Evolutionary conservation across 2,797 vertebrate genomes (phyloP), one percentile per base, ranked within the genome.

Genomic region (Loriculus beryllinus): DNA sequence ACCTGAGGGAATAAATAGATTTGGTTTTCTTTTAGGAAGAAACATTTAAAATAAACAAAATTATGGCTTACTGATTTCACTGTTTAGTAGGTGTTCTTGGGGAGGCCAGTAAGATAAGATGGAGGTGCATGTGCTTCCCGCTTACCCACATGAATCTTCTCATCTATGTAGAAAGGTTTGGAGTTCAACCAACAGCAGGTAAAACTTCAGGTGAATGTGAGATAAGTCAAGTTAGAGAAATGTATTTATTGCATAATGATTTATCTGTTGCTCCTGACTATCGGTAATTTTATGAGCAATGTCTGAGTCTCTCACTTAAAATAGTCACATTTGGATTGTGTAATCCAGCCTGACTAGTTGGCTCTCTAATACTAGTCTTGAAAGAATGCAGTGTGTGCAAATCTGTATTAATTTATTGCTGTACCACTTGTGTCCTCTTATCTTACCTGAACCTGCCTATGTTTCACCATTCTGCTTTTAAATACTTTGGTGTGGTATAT

Each of bases 211-310:
- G 7, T 65, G 29, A 68, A 35, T 6, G 3, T 9, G 3, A 76
- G 18, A 51, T 76, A 35, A 57, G 6, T 69, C 26, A 59, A 21
- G 47, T 45, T 68, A 64, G 39, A 40, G 14, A 65, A 80, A 48
- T 0, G 1, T 64, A 68, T 1, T 79, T 91, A 28, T 29, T 84
- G 5, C 7, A 3, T 40, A 35, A 1, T 13, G 10, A 57, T 47
- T 39, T 82, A 39, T 43, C 43, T 43, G 43, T 43, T 43, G 43
- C 43, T 43, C 43, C 19, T 43, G 43, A 43, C 43, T 43, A 43
- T 43, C 19, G 43, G 43, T 43, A 43, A 43, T 43, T 47, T 35
- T 82, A 35, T 22, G 20, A 57, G 26, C 15, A 31, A 2, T 35
- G 1, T 14, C n/a, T 71, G 31, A 86, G 15, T 33, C 51, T 80